Percentiles rank a stretch among this genome's conserved stretches.
Conservation (phyloP, 2,888 invertebrate species). For the Lasioglossum figueresi region DNA sequence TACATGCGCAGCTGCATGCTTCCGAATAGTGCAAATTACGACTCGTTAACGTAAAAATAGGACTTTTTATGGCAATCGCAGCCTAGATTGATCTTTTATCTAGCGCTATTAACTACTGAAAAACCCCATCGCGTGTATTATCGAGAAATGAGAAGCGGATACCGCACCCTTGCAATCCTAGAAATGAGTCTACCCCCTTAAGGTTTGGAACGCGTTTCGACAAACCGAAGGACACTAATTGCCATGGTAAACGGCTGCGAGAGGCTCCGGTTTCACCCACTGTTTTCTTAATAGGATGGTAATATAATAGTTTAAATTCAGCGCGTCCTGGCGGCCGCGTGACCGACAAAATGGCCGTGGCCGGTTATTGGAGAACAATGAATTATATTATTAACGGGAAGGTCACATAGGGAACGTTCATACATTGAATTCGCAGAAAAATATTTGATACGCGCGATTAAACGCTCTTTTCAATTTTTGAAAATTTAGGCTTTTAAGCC, state of each 20-base stretch:
- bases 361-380: not conserved
- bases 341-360: not conserved
- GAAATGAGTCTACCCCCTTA: too few relatives aligned
- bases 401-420: not conserved
- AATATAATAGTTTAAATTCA: constrained; percentile 3
- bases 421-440: not conserved
- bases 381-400: not conserved
- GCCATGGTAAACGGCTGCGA: not conserved
- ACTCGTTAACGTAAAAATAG: too few relatives aligned
- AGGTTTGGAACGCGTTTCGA: not conserved
- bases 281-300: not conserved
- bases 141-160: too few relatives aligned
- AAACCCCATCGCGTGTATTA: too few relatives aligned
- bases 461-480: not conserved
- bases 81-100: too few relatives aligned
- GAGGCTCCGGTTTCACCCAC: not conserved
- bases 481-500: too few relatives aligned
- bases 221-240: not conserved
- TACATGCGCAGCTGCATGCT: too few relatives aligned
- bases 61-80: too few relatives aligned
- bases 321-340: not conserved
- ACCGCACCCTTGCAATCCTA: too few relatives aligned
- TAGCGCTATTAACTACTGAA: too few relatives aligned
- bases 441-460: not conserved
- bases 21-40: too few relatives aligned